Base-by-base conservation (phyloP, 1,140 invertebrate species). In the Archegozetes longisetosus region DNA sequence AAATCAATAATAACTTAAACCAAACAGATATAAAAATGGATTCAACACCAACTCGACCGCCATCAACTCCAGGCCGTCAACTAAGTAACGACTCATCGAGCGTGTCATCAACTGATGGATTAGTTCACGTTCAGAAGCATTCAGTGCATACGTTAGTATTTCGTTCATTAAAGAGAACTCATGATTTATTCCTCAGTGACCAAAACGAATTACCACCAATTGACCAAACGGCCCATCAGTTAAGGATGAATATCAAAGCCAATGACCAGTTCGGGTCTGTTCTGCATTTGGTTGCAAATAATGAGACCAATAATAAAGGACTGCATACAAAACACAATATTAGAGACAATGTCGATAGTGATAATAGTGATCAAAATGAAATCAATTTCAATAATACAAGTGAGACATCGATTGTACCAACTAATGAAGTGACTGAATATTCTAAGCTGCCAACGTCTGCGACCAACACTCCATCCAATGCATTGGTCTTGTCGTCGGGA, bases 101-200 rank as follows among this genome's bases (percentile, higher is more conserved):
- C 6, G 6, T 17, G 32, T 6, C 17, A 6, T 9, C 32, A 9
- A 40, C 17, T 40, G 57, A 58, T 23, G 1, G 2, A n/a, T 13
- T 58, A 3, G 48, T 27, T 6, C 22, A 1, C 13, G 32, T 58
- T 13, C 57, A 49, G 1, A 85, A 88, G 68, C 92, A 97, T 75
- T 95, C 92, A 3, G 90, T 97, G 0, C 92, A 96, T 68, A 96
- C 91, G 2, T 74, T 97, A 57, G 90, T 98, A 52, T 98, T 98
- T 73, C 79, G 94, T 64, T 98, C 94, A 3, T 75, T 98, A 60
- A 99, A 98, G 73, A 75, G 95, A 68, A 93, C 91, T 14, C 94
- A 98, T 73, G 95, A 99, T 74, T 89, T 96, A 83, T 99, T 98
- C 73, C 72, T 96, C 32, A 80, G 83, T 29, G 89, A 96, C 70